Percentiles rank a stretch among this genome's conserved stretches.
Evolutionary conservation across 2,797 vertebrate genomes (phyloP).

Genomic region (Poeciliopsis gracilis): DNA sequence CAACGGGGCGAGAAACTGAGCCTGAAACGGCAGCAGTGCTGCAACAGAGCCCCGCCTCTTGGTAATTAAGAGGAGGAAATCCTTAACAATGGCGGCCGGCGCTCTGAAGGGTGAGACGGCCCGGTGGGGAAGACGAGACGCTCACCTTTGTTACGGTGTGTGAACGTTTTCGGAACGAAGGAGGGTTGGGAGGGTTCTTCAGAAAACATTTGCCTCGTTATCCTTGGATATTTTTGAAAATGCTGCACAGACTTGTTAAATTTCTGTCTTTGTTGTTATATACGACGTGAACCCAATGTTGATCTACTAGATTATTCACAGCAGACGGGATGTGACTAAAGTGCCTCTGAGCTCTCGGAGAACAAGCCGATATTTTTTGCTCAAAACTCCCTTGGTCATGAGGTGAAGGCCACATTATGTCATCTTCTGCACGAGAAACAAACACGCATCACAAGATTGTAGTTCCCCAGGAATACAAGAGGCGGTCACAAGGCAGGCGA

Average conservation of each 20-base stretch:
- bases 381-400: conserved; percentile 20
- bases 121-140: conserved; percentile 68
- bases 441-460: conserved; percentile 31
- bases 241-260: background rate
- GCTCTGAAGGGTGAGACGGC: conserved; percentile 64
- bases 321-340: conserved; percentile 44
- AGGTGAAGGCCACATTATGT: conserved; percentile 12
- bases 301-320: conserved; percentile 45
- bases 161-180: conserved; percentile 30
- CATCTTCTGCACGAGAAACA: conserved; percentile 7
- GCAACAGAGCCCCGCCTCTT: conserved; percentile 67
- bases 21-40: conserved; percentile 59
- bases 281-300: conserved; percentile 33
- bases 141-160: conserved; percentile 44
- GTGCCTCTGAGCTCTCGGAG: conserved; percentile 13
- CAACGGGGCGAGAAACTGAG: conserved; percentile 58
- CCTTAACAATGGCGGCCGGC: conserved; percentile 59
- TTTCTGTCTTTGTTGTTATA: conserved; percentile 34
- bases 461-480: conserved; percentile 14
- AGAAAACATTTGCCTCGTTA: conserved; percentile 7
- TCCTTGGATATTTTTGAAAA: conserved; percentile 20
- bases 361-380: conserved; percentile 23
- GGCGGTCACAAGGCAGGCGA: conserved; percentile 9
- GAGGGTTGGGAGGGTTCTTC: conserved; percentile 49
- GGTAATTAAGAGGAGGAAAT: conserved; percentile 76